Conservation (phyloP, 2,888 invertebrate species). For the Cataglyphis livida region DNA sequence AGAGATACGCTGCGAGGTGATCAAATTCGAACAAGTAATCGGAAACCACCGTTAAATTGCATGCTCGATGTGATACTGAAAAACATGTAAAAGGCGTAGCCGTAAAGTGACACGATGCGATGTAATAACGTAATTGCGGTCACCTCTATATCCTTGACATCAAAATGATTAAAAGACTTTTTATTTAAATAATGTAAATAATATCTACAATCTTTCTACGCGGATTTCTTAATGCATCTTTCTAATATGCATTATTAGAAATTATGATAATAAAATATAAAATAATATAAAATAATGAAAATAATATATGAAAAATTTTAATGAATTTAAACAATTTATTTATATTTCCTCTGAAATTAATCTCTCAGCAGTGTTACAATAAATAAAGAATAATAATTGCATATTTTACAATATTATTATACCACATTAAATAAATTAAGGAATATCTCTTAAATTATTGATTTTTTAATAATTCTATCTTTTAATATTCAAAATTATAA, state of each 20-base stretch:
- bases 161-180: neutral
- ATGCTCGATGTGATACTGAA: neutral
- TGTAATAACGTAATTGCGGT: neutral
- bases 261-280: neutral
- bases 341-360: neutral
- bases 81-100: neutral
- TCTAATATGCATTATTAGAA: neutral
- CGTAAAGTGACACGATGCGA: neutral
- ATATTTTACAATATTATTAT: neutral
- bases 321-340: neutral
- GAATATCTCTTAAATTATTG: neutral
- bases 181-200: neutral
- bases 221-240: neutral
- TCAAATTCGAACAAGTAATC: constrained; percentile 10
- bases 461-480: neutral
- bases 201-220: neutral
- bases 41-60: constrained; percentile 14
- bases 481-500: neutral
- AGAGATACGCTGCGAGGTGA: neutral
- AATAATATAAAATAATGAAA: neutral
- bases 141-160: neutral
- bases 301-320: neutral
- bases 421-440: neutral
- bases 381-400: neutral
- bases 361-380: neutral